Conservation (phyloP, 2,888 invertebrate species). For the Standfussiana lucernea region DNA sequence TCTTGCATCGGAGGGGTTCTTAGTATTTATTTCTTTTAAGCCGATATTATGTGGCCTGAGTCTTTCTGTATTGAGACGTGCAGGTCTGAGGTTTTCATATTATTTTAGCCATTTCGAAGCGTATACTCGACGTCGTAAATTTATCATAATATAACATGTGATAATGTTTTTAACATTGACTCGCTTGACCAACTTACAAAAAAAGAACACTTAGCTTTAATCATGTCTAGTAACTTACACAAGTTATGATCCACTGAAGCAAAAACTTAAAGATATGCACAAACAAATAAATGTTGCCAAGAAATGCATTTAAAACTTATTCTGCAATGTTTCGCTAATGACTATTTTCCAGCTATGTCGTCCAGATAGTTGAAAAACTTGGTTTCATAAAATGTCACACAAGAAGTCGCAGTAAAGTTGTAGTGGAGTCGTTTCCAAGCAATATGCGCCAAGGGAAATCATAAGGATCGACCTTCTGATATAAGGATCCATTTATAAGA, state of each 20-base stretch:
- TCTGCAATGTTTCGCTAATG: slow-evolving; percentile 43
- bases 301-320: slow-evolving; percentile 50
- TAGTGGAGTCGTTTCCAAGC: slow-evolving; percentile 61
- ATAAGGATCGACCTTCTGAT: slow-evolving; percentile 60
- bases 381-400: slow-evolving; percentile 65
- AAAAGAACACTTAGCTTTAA: slow-evolving; percentile 21
- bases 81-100: not conserved
- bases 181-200: not conserved
- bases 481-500: slow-evolving; percentile 57
- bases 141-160: not conserved
- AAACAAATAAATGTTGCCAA: slow-evolving; percentile 49
- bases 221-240: slow-evolving; percentile 8
- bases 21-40: slow-evolving; percentile 32
- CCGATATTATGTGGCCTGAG: not conserved
- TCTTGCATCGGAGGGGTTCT: slow-evolving; percentile 39
- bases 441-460: slow-evolving; percentile 73
- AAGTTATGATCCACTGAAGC: slow-evolving; percentile 21
- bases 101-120: not conserved
- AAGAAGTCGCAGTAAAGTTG: slow-evolving; percentile 54
- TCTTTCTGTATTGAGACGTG: not conserved
- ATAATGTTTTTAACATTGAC: not conserved
- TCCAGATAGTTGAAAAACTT: slow-evolving; percentile 65
- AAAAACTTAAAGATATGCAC: slow-evolving; percentile 36
- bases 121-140: not conserved
- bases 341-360: slow-evolving; percentile 46